phyloP scores from a whole-genome alignment of 2,888 invertebrate species.

The Eustalomyia histrio region DNA sequence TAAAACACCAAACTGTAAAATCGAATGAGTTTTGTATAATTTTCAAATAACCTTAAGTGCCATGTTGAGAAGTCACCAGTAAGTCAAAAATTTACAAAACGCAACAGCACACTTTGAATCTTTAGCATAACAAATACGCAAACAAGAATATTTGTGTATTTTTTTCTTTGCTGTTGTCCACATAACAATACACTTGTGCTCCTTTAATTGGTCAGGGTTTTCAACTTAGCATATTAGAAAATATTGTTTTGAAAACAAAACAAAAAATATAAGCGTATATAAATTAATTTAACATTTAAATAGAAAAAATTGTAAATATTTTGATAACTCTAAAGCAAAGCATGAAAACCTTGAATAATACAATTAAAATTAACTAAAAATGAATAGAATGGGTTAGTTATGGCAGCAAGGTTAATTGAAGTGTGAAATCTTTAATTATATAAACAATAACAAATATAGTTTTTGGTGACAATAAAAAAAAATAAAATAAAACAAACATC shows the following conservation, averaged over 20 bases:
- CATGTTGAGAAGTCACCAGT: conserved; percentile 40
- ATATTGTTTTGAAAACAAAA: conserved; percentile 22
- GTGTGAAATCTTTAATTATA: conserved; percentile 53
- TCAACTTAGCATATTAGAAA: conserved; percentile 30
- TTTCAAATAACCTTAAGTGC: conserved; percentile 33
- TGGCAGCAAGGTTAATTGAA: conserved; percentile 72
- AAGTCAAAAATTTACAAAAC: conserved; percentile 10
- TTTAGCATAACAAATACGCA: conserved; percentile 19
- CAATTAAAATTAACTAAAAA: background rate
- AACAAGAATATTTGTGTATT: conserved; percentile 7
- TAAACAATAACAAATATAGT: conserved; percentile 8
- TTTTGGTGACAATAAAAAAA: conserved; percentile 24
- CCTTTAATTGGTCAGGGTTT: conserved; percentile 55
- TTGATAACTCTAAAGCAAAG: conserved; percentile 65
- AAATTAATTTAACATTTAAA: conserved; percentile 72
- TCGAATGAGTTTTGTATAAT: conserved; percentile 70
- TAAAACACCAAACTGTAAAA: conserved; percentile 37
- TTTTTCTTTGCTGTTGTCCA: background rate
- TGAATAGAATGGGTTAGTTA: conserved; percentile 68
- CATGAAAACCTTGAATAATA: conserved; percentile 63
- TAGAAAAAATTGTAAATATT: conserved; percentile 71
- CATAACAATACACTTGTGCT: conserved; percentile 39
- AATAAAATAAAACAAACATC: conserved; percentile 62
- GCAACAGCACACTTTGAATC: background rate
- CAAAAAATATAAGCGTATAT: conserved; percentile 65